A percentile compares a stretch with the other conserved stretches of the same genome.
Evolutionary conservation across 2,797 vertebrate genomes (phyloP).

Genomic region (Heteromormyrus szaboi): DNA sequence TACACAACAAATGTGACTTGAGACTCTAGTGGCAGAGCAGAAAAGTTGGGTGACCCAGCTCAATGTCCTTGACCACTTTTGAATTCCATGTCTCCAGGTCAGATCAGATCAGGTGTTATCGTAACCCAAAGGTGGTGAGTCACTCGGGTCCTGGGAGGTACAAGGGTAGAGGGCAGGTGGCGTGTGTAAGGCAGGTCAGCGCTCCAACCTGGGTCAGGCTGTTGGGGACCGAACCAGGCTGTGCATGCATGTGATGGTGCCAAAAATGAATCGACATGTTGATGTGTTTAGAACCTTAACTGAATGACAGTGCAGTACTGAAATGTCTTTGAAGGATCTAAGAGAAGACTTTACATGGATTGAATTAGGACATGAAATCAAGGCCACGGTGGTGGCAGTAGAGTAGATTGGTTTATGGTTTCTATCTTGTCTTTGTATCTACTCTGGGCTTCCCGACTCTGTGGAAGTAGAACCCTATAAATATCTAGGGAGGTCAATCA

Average conservation of each 20-base stretch:
- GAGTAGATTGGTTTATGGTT: not conserved
- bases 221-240: not conserved
- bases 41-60: not conserved
- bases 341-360: not conserved
- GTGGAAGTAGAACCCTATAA: not conserved
- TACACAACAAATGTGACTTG: not conserved
- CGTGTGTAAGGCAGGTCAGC: not conserved
- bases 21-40: not conserved
- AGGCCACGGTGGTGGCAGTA: not conserved
- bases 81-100: not conserved
- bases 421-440: not conserved
- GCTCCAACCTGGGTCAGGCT: not conserved
- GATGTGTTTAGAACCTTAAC: not conserved
- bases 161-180: not conserved
- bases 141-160: not conserved
- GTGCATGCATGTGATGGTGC: not conserved
- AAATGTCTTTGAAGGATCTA: not conserved
- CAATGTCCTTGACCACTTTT: not conserved
- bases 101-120: not conserved
- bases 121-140: not conserved
- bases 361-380: not conserved
- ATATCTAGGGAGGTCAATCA: not conserved
- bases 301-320: not conserved
- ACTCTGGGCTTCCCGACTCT: not conserved
- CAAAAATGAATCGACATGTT: not conserved